phyloP scores from a whole-genome alignment of 2,888 invertebrate species.

The Torymus aiolomorphi region DNA sequence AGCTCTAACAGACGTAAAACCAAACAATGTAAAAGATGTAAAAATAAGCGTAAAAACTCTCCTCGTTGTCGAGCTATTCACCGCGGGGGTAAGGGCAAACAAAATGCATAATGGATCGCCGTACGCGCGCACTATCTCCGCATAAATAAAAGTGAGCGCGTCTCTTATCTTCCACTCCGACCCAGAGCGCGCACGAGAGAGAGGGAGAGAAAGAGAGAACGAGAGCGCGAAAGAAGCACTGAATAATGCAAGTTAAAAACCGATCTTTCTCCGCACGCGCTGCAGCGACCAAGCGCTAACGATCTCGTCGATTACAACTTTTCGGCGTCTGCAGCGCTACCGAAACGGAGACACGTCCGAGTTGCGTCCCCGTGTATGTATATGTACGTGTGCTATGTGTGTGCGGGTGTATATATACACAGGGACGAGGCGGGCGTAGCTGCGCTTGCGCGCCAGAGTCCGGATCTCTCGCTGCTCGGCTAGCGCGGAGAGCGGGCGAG shows the following conservation, averaged over 20 bases:
- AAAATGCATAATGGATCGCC: constrained; percentile 31
- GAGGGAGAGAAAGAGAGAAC: neutral
- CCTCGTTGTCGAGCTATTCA: neutral
- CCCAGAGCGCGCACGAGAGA: neutral
- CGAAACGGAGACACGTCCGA: neutral
- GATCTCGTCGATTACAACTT: constrained; percentile 44
- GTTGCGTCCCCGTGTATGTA: neutral
- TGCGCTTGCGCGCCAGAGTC: constrained; percentile 25
- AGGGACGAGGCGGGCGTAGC: too few species aligned
- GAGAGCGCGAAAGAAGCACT: neutral
- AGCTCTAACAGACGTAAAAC: too few species aligned
- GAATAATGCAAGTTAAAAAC: constrained; percentile 40
- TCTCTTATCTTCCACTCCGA: neutral
- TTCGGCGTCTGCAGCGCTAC: constrained; percentile 11
- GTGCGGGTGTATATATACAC: too few species aligned
- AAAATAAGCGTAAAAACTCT: neutral
- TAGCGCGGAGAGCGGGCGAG: neutral
- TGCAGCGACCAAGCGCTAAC: constrained; percentile 23
- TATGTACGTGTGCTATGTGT: too few species aligned
- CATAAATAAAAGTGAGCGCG: neutral
- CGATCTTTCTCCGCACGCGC: constrained; percentile 7
- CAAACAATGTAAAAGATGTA: neutral
- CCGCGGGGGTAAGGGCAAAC: neutral
- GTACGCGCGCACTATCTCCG: constrained; percentile 14
- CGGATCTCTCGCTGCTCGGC: neutral